Base-by-base conservation (phyloP, 2,113 vertebrate genomes). In the Lathamus discolor region DNA sequence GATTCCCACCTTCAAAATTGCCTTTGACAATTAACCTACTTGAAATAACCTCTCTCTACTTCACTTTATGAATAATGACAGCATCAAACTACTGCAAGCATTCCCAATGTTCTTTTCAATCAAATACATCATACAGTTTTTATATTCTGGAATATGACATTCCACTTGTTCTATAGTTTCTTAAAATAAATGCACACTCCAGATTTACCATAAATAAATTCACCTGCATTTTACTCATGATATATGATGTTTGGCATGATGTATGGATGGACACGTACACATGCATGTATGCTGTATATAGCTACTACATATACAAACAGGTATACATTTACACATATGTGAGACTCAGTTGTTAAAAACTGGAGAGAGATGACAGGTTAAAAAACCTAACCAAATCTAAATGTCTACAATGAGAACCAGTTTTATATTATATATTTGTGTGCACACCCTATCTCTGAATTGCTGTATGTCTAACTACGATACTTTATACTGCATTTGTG, bases 141-240 rank as follows among this genome's bases (percentile, higher is more conserved):
- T 78, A 54, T 59, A 17, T 52, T 83, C 28, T 72, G 63, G 72
- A 62, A 59, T 73, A 86, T 83, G 86, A 95, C 82, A 96, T 96
- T 97, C 93, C 92, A 67, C 35, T 72, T 82, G 3, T 91, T 89
- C 70, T 72, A 27, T 69, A 61, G 33, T 77, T 62, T 90, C 14
- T 69, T 51, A n/a, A 67, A 52, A 63, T 28, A 84, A 74, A 68
- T 51, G n/a, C 2, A 11, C 1, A 1, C 24, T 72, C 44, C 17
- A 54, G 13, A 33, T 68, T 35, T 63, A 64, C 27, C 6, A 0
- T 52, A 70, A 49, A 48, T 83, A 73, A 88, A 80, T 44, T 88
- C 49, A 67, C 69, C 51, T 83, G 18, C 19, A 57, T 59, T 94
- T 82, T 88, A 59, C 18, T 57, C 44, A 81, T 73, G 9, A 37